Percentiles rank a stretch among this genome's conserved stretches.
Conservation (phyloP, 1,140 invertebrate species). For the Plectrocnemia conspersa region DNA sequence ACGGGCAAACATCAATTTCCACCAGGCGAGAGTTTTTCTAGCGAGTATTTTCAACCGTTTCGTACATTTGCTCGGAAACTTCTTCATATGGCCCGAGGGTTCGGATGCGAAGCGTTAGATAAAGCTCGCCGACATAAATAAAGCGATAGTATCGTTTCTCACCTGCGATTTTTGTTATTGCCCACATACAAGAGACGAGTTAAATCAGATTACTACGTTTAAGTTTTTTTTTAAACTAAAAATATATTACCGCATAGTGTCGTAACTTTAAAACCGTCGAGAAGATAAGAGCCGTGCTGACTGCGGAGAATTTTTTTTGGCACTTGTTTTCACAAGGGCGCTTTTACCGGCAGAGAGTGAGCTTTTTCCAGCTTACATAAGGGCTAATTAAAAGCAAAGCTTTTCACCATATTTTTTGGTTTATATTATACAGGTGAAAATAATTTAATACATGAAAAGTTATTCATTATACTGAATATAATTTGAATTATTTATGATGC, state of each 20-base stretch:
- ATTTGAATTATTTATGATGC: no score
- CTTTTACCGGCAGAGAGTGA: background rate
- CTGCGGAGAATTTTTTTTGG: slow-evolving; percentile 5
- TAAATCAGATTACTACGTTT: slow-evolving; percentile 13
- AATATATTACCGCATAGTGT: background rate
- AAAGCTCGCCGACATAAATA: background rate
- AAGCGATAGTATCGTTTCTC: slow-evolving; percentile 14
- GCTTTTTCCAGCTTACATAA: background rate
- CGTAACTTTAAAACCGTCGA: background rate
- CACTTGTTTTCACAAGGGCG: slow-evolving; percentile 2
- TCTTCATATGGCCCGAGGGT: slow-evolving; percentile 5
- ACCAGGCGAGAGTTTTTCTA: background rate
- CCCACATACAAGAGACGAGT: no score
- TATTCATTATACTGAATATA: no score
- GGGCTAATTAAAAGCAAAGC: slow-evolving; percentile 11
- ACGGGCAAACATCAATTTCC: no score
- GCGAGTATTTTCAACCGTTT: background rate
- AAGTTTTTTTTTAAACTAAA: background rate
- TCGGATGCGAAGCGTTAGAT: no score
- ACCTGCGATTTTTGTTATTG: slow-evolving; percentile 10
- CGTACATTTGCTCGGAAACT: no score
- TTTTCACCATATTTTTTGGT: slow-evolving; percentile 4
- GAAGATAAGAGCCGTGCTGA: slow-evolving; percentile 15
- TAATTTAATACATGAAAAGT: background rate
- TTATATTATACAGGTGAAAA: slow-evolving; percentile 1